Conservation (phyloP, 2,797 vertebrate species). For the Monodelphis domestica region DNA sequence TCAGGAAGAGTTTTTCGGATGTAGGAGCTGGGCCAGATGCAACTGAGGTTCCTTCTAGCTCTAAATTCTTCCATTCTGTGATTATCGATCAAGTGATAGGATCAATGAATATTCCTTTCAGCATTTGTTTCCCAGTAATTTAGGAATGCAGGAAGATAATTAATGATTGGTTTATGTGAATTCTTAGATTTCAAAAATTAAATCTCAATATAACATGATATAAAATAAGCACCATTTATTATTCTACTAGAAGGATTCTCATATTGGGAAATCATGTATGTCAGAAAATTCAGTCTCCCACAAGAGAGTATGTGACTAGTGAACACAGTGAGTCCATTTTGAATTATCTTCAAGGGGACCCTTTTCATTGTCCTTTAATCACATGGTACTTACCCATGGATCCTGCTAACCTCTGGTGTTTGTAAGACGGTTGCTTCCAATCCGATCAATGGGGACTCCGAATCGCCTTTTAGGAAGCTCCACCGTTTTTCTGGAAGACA, state of each 20-base stretch:
- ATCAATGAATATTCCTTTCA: background rate
- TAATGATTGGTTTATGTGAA: background rate
- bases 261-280: background rate
- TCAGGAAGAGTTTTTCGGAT: background rate
- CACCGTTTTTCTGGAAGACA: conserved; percentile 86
- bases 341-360: conserved; percentile 5
- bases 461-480: conserved; percentile 87
- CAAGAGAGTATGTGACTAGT: background rate
- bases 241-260: background rate
- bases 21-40: background rate
- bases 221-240: background rate
- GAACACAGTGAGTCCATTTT: background rate
- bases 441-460: conserved; percentile 90
- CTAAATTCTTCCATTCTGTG: background rate
- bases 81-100: background rate
- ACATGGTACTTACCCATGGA: conserved; percentile 72
- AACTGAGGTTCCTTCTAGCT: background rate
- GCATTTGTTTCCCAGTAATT: background rate
- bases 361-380: background rate
- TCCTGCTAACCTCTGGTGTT: conserved; percentile 88
- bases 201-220: background rate
- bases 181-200: background rate
- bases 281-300: background rate
- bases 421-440: conserved; percentile 89
- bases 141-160: background rate